Base-by-base conservation (phyloP, 1,140 invertebrate species). In the Andrena cerasifolii region DNA sequence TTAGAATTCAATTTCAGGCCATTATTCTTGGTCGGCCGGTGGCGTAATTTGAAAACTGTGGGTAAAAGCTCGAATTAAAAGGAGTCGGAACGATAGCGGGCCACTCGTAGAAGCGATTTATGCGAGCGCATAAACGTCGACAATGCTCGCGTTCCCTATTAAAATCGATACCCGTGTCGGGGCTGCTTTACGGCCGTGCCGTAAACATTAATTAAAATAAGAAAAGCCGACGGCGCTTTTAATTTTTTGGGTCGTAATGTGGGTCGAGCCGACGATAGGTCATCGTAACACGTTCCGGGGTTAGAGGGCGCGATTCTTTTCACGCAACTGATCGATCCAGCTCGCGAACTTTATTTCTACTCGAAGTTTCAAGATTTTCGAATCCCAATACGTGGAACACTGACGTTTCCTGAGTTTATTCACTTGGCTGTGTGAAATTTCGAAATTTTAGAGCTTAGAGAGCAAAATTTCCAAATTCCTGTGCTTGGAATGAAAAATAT, bases 201-300 rank as follows among this genome's bases (percentile, higher is more conserved):
- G 68, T 78, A 73, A 85, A 80, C 76, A 84, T 85, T 85, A 85
- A 85, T 84, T 85, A 77, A 80, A 85, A 78, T 51, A 85, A 59
- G 68, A 84, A 71, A 54, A 83, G 56, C 24, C 49, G n/a, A 54
- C 7, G 26, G n/a, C 51, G 76, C 70, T 72, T 54, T 80, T 51
- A 56, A 83, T 83, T 80, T 83, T 83, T 75, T 54, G 81, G 67
- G 72, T 72, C 63, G 63, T 71, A 71, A 75, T 62, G 62, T 72
- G 65, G 28, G 33, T 54, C 68, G 62, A 56, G 58, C 49, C 24
- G 53, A 66, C 68, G 61, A 66, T 65, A 78, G 43, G 62, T 68
- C 59, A n/a, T n/a, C n/a, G n/a, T n/a, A n/a, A n/a, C n/a, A n/a
- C n/a, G n/a, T n/a, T n/a, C n/a, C n/a, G n/a, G n/a, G n/a, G n/a